Percentiles rank a stretch among this genome's conserved stretches.
These are phyloP conservation scores for Toxostoma redivivum DNA, from an alignment of 2,113 vertebrate genomes.

Conservation along the genomic window DNA sequence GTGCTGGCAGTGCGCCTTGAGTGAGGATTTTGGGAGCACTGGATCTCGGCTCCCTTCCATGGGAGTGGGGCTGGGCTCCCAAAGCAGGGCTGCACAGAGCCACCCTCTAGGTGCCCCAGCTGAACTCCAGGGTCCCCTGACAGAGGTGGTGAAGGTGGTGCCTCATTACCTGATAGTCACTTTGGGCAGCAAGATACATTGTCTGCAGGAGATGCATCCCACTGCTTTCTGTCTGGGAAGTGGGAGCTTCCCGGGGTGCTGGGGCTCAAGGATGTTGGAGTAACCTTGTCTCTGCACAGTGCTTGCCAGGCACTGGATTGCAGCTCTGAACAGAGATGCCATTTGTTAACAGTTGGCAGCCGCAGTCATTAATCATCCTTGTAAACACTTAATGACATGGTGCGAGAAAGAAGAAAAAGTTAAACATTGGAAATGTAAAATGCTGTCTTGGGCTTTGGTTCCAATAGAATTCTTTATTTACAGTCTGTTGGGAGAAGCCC, in stretches of 20 bases:
- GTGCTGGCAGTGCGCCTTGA: fast-evolving
- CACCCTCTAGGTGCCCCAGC: too few species aligned
- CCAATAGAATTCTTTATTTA: not conserved
- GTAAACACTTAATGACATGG: conserved; percentile 58
- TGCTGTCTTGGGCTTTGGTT: conserved; percentile 3
- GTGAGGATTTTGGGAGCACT: fast-evolving
- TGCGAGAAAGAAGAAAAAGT: conserved; percentile 27
- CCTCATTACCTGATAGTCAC: fast-evolving
- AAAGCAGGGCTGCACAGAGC: not conserved
- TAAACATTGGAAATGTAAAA: conserved; percentile 3
- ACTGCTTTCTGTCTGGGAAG: not conserved
- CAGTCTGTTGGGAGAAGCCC: not conserved
- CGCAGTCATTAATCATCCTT: conserved; percentile 58
- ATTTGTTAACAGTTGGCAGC: conserved; percentile 41
- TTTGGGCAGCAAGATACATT: not conserved
- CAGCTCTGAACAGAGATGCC: conserved; percentile 22
- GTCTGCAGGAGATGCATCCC: not conserved
- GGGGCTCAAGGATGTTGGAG: not conserved
- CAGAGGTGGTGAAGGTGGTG: not conserved
- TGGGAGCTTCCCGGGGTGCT: not conserved
- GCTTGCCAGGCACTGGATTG: not conserved
- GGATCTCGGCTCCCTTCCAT: fast-evolving
- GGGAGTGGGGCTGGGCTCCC: fast-evolving
- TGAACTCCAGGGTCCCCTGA: fast-evolving
- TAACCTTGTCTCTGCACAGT: not conserved